Base-by-base conservation (phyloP, 2,888 invertebrate genomes). In the Apomyelois bistriatella region DNA sequence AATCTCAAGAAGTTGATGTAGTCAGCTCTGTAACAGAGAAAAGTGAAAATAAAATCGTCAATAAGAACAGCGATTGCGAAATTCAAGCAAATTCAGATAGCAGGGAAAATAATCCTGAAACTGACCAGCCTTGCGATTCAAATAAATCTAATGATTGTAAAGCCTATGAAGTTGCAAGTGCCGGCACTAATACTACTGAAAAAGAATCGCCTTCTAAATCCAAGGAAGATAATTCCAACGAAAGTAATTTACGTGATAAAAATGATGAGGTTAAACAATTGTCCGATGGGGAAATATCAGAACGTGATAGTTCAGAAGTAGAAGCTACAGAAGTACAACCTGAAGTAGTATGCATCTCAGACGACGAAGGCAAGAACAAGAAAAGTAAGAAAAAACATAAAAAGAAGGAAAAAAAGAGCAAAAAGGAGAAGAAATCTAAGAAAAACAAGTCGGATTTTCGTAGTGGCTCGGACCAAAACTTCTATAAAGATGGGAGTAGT, bases 321-420 rank as follows among this genome's bases (percentile, higher is more conserved):
- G 84, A 83, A 69, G 78, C 76, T 0, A 58, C 76, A 0, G 82
- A 84, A 3, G 37, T 80, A 0, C 67, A 75, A 57, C 79, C 87
- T 0, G 92, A 92, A 76, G 86, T 92, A 0, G 84, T 92, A 2
- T 90, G 89, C 16, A 92, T 93, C 57, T 90, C 90, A 0, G 90
- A 90, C 38, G 89, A 90, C 1, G 87, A 89, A 37, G 58, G 46
- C 0, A 56, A 58, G 2, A 68, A 58, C 3, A 64, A 61, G 28
- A 69, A 70, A 50, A 78, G 70, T 53, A 65, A 68, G 17, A 76
- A 77, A 35, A 80, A 80, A 56, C 82, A 82, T 52, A 80, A 79
- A 57, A 76, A 82, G 52, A 85, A 87, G 57, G 91, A 85, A 72
- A 87, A 70, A 60, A 91, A 70, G 71, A 91, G 75, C 55, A 90